phyloP scores from a whole-genome alignment of 2,113 vertebrate genomes.

The Eudyptes chrysolophus region DNA sequence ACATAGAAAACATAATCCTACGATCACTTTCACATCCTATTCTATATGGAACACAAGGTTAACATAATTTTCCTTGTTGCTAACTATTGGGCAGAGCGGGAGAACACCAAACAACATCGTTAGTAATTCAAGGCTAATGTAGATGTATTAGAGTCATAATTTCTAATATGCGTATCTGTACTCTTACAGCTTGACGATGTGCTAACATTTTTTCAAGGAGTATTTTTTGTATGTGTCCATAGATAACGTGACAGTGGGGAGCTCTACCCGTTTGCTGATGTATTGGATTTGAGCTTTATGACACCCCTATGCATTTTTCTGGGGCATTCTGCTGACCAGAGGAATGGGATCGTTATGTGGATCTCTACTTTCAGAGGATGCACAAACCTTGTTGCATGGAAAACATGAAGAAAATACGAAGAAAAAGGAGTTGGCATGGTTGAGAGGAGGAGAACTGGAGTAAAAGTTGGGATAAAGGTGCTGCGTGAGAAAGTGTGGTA shows the following conservation, averaged over 20 bases:
- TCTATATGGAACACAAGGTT: neutral
- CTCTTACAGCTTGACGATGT: neutral
- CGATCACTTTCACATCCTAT: neutral
- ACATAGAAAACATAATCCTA: neutral
- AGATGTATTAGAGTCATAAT: fast-evolving
- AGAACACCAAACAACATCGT: neutral
- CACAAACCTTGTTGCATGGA: neutral
- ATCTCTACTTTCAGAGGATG: neutral
- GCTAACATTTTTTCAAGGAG: fast-evolving
- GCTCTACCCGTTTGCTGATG: neutral
- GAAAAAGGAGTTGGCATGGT: neutral
- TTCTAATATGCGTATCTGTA: neutral
- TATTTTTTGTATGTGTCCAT: fast-evolving
- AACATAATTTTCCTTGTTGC: neutral
- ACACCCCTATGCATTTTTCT: neutral
- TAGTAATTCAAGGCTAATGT: neutral
- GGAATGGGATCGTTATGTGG: neutral
- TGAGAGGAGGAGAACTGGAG: neutral
- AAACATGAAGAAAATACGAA: neutral
- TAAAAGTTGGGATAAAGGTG: neutral
- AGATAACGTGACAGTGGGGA: neutral
- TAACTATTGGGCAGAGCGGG: neutral
- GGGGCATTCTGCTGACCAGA: neutral
- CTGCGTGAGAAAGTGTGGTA: neutral
- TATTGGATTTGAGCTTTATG: neutral